Conservation (phyloP, 2,113 vertebrate species). For the Hystrix brachyura region DNA sequence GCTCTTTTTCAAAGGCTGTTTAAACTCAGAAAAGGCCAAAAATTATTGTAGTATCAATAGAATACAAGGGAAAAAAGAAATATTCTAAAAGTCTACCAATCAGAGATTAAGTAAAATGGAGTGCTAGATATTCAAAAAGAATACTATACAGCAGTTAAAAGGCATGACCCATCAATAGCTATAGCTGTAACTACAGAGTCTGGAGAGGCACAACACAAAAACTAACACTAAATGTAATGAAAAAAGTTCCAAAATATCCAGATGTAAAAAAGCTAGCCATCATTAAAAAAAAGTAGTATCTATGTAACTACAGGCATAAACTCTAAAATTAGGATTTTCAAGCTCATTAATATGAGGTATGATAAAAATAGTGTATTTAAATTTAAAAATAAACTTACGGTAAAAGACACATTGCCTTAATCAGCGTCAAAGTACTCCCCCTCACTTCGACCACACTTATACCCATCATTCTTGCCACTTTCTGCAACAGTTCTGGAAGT, state of each 20-base stretch:
- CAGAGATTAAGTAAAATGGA: not conserved
- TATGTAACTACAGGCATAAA: not conserved
- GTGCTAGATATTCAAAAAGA: not conserved
- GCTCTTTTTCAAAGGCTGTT: not conserved
- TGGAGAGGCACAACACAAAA: not conserved
- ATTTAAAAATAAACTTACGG: not conserved
- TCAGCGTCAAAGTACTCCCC: not conserved
- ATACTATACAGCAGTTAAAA: conserved; percentile 54
- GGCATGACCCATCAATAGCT: not conserved
- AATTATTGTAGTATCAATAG: not conserved
- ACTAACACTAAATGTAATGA: not conserved
- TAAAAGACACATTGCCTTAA: not conserved
- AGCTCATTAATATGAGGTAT: not conserved
- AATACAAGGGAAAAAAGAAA: not conserved
- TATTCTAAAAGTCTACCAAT: not conserved
- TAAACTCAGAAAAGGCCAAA: not conserved
- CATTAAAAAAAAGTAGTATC: conserved; percentile 17
- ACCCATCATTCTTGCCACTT: not conserved
- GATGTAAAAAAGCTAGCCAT: conserved; percentile 24
- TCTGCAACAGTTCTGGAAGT: not conserved
- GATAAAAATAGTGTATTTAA: not conserved
- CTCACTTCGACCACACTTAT: not conserved
- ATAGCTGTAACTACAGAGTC: not conserved
- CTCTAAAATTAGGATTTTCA: conserved; percentile 31
- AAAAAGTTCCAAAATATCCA: not conserved